These are phyloP conservation scores for Zapus hudsonius DNA, from an alignment of 2,113 vertebrate species.

Conservation along the genomic window DNA sequence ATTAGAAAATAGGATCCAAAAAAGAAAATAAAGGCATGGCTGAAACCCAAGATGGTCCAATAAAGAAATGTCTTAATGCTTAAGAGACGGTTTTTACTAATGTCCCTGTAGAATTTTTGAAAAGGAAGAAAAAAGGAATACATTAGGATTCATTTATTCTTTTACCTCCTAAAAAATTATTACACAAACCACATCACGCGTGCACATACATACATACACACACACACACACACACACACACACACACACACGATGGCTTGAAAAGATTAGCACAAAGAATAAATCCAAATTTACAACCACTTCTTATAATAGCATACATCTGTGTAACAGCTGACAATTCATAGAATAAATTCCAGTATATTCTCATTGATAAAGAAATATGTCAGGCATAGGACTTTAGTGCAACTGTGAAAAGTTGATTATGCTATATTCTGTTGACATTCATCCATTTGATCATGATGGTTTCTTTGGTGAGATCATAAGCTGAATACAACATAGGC, in stretches of 20 bases:
- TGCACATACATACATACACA: no score
- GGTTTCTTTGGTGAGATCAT: background rate
- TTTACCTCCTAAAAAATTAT: conserved; percentile 26
- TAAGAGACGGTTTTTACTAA: conserved; percentile 95
- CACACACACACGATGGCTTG: background rate
- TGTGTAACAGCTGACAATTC: background rate
- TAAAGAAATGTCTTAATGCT: conserved; percentile 96
- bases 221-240: conserved; percentile 15
- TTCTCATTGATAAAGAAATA: conserved; percentile 55
- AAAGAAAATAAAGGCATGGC: conserved; percentile 97
- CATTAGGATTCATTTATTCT: conserved; percentile 61
- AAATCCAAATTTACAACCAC: conserved; percentile 17
- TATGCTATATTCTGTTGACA: background rate
- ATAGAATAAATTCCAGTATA: background rate
- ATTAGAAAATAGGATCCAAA: conserved; percentile 97
- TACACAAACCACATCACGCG: no score
- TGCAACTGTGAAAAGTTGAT: background rate
- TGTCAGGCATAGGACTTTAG: background rate
- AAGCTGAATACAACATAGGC: background rate
- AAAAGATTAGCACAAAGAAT: conserved; percentile 55
- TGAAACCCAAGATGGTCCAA: conserved; percentile 97
- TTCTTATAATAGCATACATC: background rate
- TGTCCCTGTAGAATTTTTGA: conserved; percentile 90
- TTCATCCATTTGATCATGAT: background rate
- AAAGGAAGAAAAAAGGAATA: conserved; percentile 58